Evolutionary conservation across 2,888 invertebrate genomes (phyloP), one percentile per base, ranked within the genome.

Genomic region (Heliconius cydno): DNA sequence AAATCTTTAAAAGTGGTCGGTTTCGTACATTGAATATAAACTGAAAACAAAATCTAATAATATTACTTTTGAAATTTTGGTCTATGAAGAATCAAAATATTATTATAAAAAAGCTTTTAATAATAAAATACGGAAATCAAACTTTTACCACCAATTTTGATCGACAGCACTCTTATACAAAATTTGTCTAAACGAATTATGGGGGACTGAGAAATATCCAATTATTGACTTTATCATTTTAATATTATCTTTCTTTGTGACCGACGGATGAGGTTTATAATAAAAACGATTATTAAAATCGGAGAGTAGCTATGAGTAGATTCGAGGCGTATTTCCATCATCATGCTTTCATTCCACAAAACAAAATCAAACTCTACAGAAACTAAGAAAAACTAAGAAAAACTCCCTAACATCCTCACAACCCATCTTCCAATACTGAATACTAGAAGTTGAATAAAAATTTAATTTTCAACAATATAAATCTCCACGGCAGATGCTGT

Each of bases 401-500:
- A 38, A 60, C 28, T 25, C 13, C 3, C 46, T 10, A 52, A 38
- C 13, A 60, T n/a, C 28, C 22, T 57, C 12, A 73, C 7, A 73
- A 34, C 5, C n/a, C 13, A 2, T 73, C 46, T 30, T 3, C 19
- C 12, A 73, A 34, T 41, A 41, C n/a, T n/a, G 7, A 63, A 41
- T 41, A 41, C 38, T 41, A 41, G 2, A 70, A 67, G 19, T 70
- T 28, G 19, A 70, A 77, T 71, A 9, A 72, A 78, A 71, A 75
- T 75, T 82, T 67, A 79, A 80, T 81, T 82, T 79, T 30, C 66
- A 79, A 73, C 78, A 72, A 82, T 78, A 80, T 82, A 82, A 80
- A 82, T 80, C 80, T 82, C 71, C 52, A 78, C 78, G 75, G 80
- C 80, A 82, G 82, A 81, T 81, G 82, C 80, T 82, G 70, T 81